These are phyloP conservation scores for Drosophila repleta DNA, from an alignment of 1,140 invertebrate species.

Conservation along the genomic window DNA sequence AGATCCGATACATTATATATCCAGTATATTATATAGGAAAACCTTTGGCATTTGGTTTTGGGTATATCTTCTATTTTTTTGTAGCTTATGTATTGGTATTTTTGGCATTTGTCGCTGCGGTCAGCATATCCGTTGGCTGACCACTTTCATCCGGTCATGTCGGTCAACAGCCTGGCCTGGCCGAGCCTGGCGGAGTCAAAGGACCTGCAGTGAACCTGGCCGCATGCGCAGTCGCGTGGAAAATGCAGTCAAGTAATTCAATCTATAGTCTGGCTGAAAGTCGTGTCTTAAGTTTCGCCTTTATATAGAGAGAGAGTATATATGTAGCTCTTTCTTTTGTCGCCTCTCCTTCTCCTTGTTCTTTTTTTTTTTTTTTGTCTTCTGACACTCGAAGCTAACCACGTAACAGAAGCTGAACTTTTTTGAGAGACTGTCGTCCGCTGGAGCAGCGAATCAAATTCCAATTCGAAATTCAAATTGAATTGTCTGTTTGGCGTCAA, in stretches of 20 bases:
- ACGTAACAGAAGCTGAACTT: constrained; percentile 58
- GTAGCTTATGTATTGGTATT: constrained; percentile 49
- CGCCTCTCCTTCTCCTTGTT: neutral
- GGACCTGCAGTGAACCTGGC: constrained; percentile 66
- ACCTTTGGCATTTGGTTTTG: neutral
- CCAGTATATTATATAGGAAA: too few relatives aligned
- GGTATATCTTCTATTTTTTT: neutral
- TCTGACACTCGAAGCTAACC: constrained; percentile 11
- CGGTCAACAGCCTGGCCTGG: constrained; percentile 61
- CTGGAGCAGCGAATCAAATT: constrained; percentile 50
- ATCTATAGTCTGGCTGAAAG: constrained; percentile 56
- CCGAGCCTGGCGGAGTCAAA: constrained; percentile 36
- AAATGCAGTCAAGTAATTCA: constrained; percentile 75
- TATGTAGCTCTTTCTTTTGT: neutral
- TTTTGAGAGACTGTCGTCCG: constrained; percentile 14
- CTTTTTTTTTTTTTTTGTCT: neutral
- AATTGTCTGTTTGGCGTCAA: constrained; percentile 56
- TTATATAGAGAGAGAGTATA: neutral
- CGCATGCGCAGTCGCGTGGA: constrained; percentile 74
- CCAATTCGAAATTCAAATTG: constrained; percentile 49
- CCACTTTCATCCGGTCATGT: constrained; percentile 76
- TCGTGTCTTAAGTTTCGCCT: constrained; percentile 56
- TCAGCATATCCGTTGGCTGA: constrained; percentile 74
- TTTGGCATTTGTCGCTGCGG: constrained; percentile 39
- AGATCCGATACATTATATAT: neutral